phyloP scores from a whole-genome alignment of 1,140 invertebrate genomes.

The Belonocnema kinseyi region DNA sequence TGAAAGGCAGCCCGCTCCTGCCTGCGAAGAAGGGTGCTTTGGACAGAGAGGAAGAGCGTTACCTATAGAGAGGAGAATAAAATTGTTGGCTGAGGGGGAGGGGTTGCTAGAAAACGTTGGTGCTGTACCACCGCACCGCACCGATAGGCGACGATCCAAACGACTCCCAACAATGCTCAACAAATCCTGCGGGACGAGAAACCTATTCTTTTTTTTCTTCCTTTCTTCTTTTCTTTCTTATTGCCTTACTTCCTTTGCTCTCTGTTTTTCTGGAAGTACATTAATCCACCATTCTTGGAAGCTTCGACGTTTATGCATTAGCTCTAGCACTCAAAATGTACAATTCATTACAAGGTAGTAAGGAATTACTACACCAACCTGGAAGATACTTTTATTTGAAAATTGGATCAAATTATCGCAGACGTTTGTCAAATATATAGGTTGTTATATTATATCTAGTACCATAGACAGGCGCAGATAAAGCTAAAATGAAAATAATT shows the following conservation, averaged over 20 bases:
- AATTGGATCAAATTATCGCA: no score
- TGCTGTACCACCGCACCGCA: constrained; percentile 48
- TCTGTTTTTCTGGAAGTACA: neutral
- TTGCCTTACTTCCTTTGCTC: constrained; percentile 6
- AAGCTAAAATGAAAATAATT: no score
- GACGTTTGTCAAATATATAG: no score
- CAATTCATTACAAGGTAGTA: neutral
- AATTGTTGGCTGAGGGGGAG: constrained; percentile 55
- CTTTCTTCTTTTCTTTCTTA: constrained; percentile 27
- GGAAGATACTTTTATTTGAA: no score
- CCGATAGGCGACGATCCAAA: constrained; percentile 68
- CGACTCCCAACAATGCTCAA: constrained; percentile 65
- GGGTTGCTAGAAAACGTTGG: constrained; percentile 47
- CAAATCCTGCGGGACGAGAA: constrained; percentile 62
- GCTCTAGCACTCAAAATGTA: neutral
- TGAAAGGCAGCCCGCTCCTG: constrained; percentile 57
- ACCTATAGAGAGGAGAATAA: constrained; percentile 47
- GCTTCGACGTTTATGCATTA: neutral
- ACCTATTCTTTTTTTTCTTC: constrained; percentile 40
- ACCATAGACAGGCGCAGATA: no score
- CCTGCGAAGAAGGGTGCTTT: constrained; percentile 46
- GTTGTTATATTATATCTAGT: no score
- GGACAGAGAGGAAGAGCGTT: constrained; percentile 58
- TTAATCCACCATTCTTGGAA: neutral
- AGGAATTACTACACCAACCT: neutral